These are phyloP conservation scores for Rhadinocentrus ornatus DNA, from an alignment of 2,797 vertebrate genomes.

Conservation along the genomic window DNA sequence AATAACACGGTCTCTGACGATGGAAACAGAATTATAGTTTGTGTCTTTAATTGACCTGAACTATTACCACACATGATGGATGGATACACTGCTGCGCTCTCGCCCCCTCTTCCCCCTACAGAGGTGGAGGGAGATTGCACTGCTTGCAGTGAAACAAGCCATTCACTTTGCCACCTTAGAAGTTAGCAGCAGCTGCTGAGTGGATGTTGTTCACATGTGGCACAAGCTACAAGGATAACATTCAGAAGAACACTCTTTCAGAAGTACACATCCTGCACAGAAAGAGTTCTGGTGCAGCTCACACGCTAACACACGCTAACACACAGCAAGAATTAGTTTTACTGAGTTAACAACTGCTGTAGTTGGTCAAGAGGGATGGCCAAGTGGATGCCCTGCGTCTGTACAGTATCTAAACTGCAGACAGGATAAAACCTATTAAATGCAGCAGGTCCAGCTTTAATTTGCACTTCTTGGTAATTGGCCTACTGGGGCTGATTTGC, in stretches of 20 bases:
- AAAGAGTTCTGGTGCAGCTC: neutral
- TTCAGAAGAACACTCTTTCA: neutral
- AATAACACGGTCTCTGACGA: slow-evolving; percentile 48
- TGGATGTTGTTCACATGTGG: slow-evolving; percentile 6
- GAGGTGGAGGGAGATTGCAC: neutral
- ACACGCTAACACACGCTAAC: neutral
- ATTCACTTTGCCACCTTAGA: slow-evolving; percentile 38
- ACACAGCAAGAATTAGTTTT: slow-evolving; percentile 20
- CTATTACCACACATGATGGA: slow-evolving; percentile 43
- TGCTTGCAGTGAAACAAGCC: slow-evolving; percentile 27
- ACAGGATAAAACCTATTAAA: slow-evolving; percentile 56
- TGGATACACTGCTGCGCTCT: slow-evolving; percentile 1
- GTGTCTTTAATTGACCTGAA: slow-evolving; percentile 57
- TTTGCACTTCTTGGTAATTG: slow-evolving; percentile 72
- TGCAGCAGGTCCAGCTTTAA: slow-evolving; percentile 61
- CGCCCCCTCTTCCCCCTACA: neutral
- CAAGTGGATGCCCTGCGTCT: slow-evolving; percentile 8
- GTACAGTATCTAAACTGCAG: slow-evolving; percentile 34
- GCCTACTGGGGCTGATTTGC: slow-evolving; percentile 60
- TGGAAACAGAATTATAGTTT: slow-evolving; percentile 29
- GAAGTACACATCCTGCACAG: neutral
- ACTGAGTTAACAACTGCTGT: slow-evolving; percentile 33
- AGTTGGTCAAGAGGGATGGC: slow-evolving; percentile 32
- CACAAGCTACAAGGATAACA: neutral
- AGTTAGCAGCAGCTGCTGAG: slow-evolving; percentile 33